phyloP scores from a whole-genome alignment of 1,140 invertebrate genomes.

The Whitmania pigra region DNA sequence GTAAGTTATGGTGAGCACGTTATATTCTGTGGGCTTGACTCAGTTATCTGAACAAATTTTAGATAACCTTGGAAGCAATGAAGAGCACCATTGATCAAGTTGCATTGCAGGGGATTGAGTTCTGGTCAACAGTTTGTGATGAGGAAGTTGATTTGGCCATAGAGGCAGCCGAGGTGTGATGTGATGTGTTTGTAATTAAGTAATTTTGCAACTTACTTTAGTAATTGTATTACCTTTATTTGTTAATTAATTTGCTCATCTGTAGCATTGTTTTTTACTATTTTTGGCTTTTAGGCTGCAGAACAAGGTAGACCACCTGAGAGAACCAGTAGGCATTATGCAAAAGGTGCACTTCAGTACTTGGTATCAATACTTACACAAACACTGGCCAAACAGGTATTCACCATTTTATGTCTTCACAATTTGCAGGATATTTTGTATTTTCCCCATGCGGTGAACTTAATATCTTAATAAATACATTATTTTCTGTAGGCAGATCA shows the following conservation, averaged over 20 bases:
- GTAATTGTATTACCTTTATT: not conserved
- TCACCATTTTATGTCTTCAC: too few relatives aligned
- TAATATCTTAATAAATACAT: too few relatives aligned
- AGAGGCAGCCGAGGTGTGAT: constrained; percentile 66
- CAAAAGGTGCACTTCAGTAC: constrained; percentile 86
- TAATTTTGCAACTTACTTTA: not conserved
- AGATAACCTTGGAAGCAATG: constrained; percentile 97
- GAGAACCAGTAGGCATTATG: constrained; percentile 75
- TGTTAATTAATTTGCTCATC: not conserved
- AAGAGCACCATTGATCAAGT: constrained; percentile 90
- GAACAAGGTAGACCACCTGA: constrained; percentile 80
- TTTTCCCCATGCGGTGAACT: too few relatives aligned
- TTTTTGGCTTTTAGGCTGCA: constrained; percentile 48
- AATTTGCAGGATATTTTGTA: too few relatives aligned
- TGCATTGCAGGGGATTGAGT: constrained; percentile 95
- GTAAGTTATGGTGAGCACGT: constrained; percentile 43
- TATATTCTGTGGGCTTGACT: not conserved
- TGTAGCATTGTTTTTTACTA: not conserved
- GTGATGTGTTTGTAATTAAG: constrained; percentile 14
- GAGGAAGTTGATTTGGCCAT: constrained; percentile 94
- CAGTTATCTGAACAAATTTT: constrained; percentile 12
- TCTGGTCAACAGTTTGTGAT: constrained; percentile 99
- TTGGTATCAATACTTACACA: constrained; percentile 85
- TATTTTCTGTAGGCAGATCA: too few relatives aligned
- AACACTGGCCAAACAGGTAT: constrained; percentile 78